Evolutionary conservation across 2,797 vertebrate species (phyloP).

Genomic region (Sarcophilus harrisii): DNA sequence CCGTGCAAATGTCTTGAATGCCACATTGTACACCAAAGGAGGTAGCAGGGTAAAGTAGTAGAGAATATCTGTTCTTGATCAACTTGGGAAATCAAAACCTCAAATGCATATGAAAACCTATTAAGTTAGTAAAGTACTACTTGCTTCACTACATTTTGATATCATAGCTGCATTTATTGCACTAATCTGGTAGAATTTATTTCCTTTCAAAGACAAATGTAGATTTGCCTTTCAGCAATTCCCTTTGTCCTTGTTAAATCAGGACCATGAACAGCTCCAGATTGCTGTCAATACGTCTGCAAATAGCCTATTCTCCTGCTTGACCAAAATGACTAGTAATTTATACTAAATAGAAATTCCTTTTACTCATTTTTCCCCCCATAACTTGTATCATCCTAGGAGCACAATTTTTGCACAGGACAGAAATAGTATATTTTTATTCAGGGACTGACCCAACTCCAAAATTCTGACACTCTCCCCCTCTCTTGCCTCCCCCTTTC

Average conservation of each 20-base stretch:
- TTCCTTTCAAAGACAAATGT: neutral
- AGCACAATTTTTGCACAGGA: neutral
- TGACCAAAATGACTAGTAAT: neutral
- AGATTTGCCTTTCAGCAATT: neutral
- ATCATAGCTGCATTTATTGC: neutral
- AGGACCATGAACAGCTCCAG: neutral
- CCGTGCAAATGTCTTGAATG: neutral
- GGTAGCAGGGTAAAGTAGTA: neutral
- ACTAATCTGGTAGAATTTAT: neutral
- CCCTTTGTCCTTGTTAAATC: neutral
- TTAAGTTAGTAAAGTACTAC: neutral
- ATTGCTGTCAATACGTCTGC: neutral
- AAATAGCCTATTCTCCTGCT: neutral
- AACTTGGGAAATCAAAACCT: neutral
- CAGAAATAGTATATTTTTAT: neutral
- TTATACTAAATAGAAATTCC: neutral
- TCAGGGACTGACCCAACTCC: neutral
- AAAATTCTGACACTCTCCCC: neutral
- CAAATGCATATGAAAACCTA: neutral
- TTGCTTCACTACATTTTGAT: neutral
- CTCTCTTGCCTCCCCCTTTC: no score
- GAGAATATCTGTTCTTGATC: neutral
- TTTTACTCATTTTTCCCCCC: neutral
- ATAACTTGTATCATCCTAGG: neutral
- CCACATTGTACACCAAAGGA: neutral